Percentiles rank a stretch among this genome's conserved stretches.
Conservation (phyloP, 2,113 vertebrate genomes). For the Erythrolamprus reginae region DNA sequence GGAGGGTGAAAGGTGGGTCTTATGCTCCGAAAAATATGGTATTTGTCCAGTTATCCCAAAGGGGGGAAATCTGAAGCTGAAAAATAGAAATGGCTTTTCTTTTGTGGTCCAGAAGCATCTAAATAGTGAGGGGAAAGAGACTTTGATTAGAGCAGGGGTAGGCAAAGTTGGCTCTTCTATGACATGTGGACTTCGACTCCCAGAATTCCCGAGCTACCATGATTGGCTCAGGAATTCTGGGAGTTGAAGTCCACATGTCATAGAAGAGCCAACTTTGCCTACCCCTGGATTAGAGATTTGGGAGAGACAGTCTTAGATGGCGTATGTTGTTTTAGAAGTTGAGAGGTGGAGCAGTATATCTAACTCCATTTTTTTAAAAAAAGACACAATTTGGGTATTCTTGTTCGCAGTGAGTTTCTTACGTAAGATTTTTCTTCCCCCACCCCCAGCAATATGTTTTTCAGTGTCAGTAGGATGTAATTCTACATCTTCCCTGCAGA, state of each 20-base stretch:
- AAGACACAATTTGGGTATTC: not conserved
- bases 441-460: slow-evolving; percentile 9
- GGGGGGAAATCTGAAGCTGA: not conserved
- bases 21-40: no score
- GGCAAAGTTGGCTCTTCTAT: no score
- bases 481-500: slow-evolving; percentile 25
- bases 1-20: no score
- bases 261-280: no score
- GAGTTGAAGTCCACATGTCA: no score
- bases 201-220: no score
- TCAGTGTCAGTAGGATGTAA: slow-evolving; percentile 11
- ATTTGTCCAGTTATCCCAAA: not conserved
- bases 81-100: not conserved
- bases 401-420: slow-evolving; percentile 5
- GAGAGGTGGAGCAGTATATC: not conserved
- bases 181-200: no score
- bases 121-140: not conserved
- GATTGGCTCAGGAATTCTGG: no score
- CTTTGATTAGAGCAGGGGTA: no score
- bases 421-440: not conserved
- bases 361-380: not conserved
- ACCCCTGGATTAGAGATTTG: not conserved
- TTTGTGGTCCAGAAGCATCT: no score
- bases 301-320: not conserved
- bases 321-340: not conserved